phyloP scores from a whole-genome alignment of 2,888 invertebrate genomes.

The Drosophila merina region DNA sequence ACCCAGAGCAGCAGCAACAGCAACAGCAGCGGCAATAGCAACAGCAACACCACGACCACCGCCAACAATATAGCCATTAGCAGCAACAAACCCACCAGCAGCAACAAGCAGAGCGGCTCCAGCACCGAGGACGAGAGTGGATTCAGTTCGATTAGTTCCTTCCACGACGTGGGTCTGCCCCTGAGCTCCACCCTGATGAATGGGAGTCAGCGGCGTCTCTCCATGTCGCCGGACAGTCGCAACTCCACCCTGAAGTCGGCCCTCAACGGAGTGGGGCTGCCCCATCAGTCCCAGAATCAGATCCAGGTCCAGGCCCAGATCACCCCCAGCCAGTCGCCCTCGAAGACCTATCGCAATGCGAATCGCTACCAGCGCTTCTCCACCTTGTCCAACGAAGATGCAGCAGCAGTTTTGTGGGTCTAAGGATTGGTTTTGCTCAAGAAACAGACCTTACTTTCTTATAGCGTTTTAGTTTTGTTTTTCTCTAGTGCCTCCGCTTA shows the following conservation, averaged over 20 bases:
- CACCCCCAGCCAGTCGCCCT: slow-evolving; percentile 56
- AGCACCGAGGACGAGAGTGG: slow-evolving; percentile 91
- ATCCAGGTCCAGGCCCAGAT: slow-evolving; percentile 49
- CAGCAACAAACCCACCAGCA: slow-evolving; percentile 40
- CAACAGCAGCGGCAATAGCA: slow-evolving; percentile 9
- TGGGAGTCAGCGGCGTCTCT: slow-evolving; percentile 47
- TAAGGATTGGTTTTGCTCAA: slow-evolving; percentile 41
- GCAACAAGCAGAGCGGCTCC: slow-evolving; percentile 61
- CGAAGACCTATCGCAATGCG: slow-evolving; percentile 80
- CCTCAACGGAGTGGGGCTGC: slow-evolving; percentile 78
- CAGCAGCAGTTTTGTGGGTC: slow-evolving; percentile 82
- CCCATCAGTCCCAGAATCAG: slow-evolving; percentile 50
- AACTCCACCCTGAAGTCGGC: slow-evolving; percentile 82
- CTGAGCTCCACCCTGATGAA: slow-evolving; percentile 75
- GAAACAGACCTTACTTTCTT: slow-evolving; percentile 1
- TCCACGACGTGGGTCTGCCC: slow-evolving; percentile 92
- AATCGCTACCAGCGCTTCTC: slow-evolving; percentile 81
- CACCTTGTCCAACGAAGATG: slow-evolving; percentile 81
- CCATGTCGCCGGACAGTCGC: slow-evolving; percentile 74
- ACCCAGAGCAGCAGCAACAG: slow-evolving; percentile 34
- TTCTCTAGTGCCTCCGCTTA: slow-evolving; percentile 39
- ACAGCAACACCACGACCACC: slow-evolving; percentile 25
- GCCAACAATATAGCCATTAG: slow-evolving; percentile 44
- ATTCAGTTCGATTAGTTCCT: slow-evolving; percentile 93
- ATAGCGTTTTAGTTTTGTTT: slow-evolving; percentile 24